Base-by-base conservation (phyloP, 2,888 invertebrate genomes). In the Crioceris asparagi region DNA sequence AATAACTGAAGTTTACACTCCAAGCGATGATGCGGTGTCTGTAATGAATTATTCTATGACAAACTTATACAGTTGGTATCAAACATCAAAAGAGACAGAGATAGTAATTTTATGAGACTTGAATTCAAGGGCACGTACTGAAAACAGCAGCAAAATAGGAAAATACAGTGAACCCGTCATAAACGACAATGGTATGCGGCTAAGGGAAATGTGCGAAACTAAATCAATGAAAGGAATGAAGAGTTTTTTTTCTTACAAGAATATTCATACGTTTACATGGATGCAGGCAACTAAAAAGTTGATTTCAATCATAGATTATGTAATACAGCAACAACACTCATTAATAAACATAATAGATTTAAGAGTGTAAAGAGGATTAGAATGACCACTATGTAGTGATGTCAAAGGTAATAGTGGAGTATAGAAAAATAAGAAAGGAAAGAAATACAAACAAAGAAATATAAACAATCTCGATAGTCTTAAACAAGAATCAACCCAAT, bases 241-340 rank as follows among this genome's bases (percentile, higher is more conserved):
- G n/a, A n/a, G n/a, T n/a, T 32, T 30, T 17, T 39, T 17, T 8
- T 29, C 15, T 10, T 36, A 39, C 25, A n/a, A 3, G 19, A 14
- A 17, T 4, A 39, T 40, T 11, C 36, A 36, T 15, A 36, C 17
- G 14, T 36, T 36, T 23, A 40, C 40, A 10, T 40, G 40, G 36
- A 17, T 29, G 7, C 36, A 36, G 21, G 16, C 29, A 3, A 17
- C 21, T 7, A 18, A 29, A 19, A 32, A 30, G 7, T 11, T 39
- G 3, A 1, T 11, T 15, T 39, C 27, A 2, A 39, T 35, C 2
- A 36, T 39, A 14, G 39, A 35, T 23, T 29, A 29, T 29, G 16
- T 29, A 5, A 31, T 31, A 3, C 7, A 5, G 2, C 30, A 23
- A 5, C 34, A 27, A 19, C 21, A 3, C 4, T 17, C 11, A n/a